Conservation (phyloP, 2,888 invertebrate genomes). For the Mactromeris polynyma region DNA sequence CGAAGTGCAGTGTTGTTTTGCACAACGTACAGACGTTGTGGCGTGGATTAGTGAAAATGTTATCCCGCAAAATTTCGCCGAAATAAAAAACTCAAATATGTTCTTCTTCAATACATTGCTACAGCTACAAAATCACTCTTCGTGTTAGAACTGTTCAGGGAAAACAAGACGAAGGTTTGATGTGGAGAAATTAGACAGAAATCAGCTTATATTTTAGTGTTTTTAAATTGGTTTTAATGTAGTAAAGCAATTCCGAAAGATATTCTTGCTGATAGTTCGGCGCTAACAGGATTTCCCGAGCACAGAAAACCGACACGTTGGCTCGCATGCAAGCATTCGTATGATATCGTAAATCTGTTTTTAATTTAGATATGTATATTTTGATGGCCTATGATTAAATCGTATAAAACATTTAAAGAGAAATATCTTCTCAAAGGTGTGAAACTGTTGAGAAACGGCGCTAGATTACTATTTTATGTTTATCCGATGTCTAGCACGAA, state of each 20-base stretch:
- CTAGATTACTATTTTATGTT: constrained; percentile 50
- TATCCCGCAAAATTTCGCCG: neutral
- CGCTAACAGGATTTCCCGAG: constrained; percentile 54
- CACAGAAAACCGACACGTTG: constrained; percentile 56
- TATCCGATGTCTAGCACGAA: constrained; percentile 35
- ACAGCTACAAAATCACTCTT: neutral
- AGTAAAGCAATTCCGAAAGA: constrained; percentile 42
- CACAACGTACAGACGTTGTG: neutral
- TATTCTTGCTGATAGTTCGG: constrained; percentile 51
- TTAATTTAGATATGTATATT: constrained; percentile 71
- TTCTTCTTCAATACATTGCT: neutral
- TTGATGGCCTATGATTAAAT: constrained; percentile 69
- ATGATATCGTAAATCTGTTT: constrained; percentile 66
- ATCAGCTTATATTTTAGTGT: constrained; percentile 52
- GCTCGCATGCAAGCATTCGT: constrained; percentile 54
- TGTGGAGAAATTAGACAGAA: constrained; percentile 47
- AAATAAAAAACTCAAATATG: neutral
- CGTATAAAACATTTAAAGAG: constrained; percentile 65
- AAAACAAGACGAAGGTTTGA: neutral
- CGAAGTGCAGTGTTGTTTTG: neutral
- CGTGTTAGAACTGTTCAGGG: neutral
- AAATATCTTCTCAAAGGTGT: constrained; percentile 58
- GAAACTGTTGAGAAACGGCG: constrained; percentile 52
- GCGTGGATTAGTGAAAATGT: neutral
- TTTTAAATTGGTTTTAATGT: constrained; percentile 67